These are phyloP conservation scores for Sinopyrophorus schimmeli DNA, from an alignment of 2,888 invertebrate species.

Conservation along the genomic window DNA sequence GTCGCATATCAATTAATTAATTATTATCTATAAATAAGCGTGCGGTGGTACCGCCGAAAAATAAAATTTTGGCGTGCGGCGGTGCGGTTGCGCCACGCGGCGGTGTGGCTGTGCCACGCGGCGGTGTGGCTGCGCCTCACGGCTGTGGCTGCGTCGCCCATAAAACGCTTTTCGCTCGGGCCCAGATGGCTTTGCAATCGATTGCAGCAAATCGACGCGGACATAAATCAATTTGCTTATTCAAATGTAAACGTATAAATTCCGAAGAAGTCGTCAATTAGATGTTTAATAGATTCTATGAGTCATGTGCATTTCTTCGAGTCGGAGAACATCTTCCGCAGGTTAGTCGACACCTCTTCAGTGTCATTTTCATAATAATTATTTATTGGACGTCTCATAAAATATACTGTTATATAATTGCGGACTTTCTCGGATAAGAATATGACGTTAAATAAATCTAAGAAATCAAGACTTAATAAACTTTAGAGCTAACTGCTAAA, in stretches of 20 bases:
- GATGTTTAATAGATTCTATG: slow-evolving; percentile 23
- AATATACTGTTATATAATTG: slow-evolving; percentile 21
- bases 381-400: slow-evolving; percentile 17
- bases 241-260: slow-evolving; percentile 49
- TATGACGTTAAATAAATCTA: slow-evolving; percentile 2
- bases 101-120: too few relatives aligned
- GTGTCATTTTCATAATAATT: slow-evolving; percentile 24
- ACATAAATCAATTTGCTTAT: slow-evolving; percentile 48
- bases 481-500: not conserved
- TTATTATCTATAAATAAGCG: too few relatives aligned
- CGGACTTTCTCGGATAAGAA: slow-evolving; percentile 19
- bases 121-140: too few relatives aligned
- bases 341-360: slow-evolving; percentile 22
- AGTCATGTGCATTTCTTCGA: slow-evolving; percentile 22
- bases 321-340: slow-evolving; percentile 24
- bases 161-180: too few relatives aligned
- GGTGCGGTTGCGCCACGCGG: too few relatives aligned
- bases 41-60: too few relatives aligned
- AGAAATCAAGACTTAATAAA: not conserved
- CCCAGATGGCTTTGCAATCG: too few relatives aligned
- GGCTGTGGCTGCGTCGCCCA: too few relatives aligned
- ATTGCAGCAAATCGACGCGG: slow-evolving; percentile 42
- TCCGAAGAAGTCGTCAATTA: slow-evolving; percentile 29
- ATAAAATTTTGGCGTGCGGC: too few relatives aligned
- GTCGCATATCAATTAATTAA: too few relatives aligned